Base-by-base conservation (phyloP, 1,140 invertebrate species). In the Aphelenchoides avenae region DNA sequence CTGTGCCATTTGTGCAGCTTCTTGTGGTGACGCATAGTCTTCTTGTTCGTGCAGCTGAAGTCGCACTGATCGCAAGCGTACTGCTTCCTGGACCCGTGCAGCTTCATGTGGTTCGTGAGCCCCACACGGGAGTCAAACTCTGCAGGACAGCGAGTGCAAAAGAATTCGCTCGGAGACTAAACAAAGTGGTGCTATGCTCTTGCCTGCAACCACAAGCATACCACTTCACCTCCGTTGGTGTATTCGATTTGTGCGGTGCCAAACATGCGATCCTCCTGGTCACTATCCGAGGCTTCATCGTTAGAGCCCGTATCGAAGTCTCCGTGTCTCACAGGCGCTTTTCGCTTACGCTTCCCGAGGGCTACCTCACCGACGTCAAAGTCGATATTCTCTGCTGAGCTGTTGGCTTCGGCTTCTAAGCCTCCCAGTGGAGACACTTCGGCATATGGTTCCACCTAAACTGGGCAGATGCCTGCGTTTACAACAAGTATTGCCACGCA, bases 1-100 rank as follows among this genome's bases (percentile, higher is more conserved):
- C 13, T 42, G 36, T 26, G 11, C 40, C 27, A 24, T 11, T 49
- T 42, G 41, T 26, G 26, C 11, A 11, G 11, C 2, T 26, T 31
- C 59, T 18, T n/a, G 29, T 62, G 62, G 13, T 66, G 61, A n/a
- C 62, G 63, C 62, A 64, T 66, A 27, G 62, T 64, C 18, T 64
- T 64, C 15, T 57, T 64, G 47, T 64, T 64, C 22, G 61, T 66
- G 36, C 62, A 64, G 0, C 43, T 61, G 24, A 64, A 64, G 36
- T 64, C 62, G 29, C 62, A 64, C 7, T 34, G 22, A 9, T 66
- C 57, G 18, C 62, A 64, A 1, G 52, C 40, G 15, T 61, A 43
- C 1, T 26, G 33, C 36, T 62, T 58, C 5, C 46, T 40, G 3
- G 61, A 50, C 5, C 62, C 62, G 29, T 64, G 62, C 24, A 64